Evolutionary conservation across 2,797 vertebrate species (phyloP), one percentile per base, ranked within the genome.

Genomic region (Rhinatrema bivittatum): DNA sequence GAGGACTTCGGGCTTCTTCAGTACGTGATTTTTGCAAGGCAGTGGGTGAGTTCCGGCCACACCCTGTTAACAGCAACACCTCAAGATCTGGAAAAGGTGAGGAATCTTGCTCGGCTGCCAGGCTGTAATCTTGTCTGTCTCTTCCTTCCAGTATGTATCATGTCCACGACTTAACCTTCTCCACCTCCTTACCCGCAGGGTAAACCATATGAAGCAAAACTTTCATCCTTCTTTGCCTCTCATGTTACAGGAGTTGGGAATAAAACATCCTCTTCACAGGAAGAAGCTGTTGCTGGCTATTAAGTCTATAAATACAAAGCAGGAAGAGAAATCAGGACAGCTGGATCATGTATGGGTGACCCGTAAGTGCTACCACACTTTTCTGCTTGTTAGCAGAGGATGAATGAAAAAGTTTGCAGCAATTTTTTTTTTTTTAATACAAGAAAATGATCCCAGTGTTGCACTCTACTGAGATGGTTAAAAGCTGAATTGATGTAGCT

Each of bases 331-430:
- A 65, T 93, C 93, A 2, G 84, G 90, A 1, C 85, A 91, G 46
- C 76, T 98, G 5, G 89, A 97, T 73, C 82, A 98, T 62, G 91
- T 97, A 70, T 99, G 96, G 96, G 94, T 99, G 59, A 95, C 96
- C 42, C 86, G 94, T 99, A 87, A 80, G 94, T 73, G 50, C 10
- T 44, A 33, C 29, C 46, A 25, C 15, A 38, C 3, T 1, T 5
- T 13, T 20, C 27, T 12, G 16, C 17, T 16, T 2, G 16, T 25
- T 8, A 29, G 9, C 5, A 21, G 27, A 22, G 15, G 9, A 17
- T 15, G 6, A 28, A n/a, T 16, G 3, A 11, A 29, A 38, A 29
- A 13, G 4, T n/a, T 18, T 20, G 2, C 14, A 19, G 24, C 19
- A 19, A 36, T 36, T 36, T 15, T 25, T 17, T 9, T n/a, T 36